Evolutionary conservation across 2,888 invertebrate genomes (phyloP).

Genomic region (Parnassius glacialis): DNA sequence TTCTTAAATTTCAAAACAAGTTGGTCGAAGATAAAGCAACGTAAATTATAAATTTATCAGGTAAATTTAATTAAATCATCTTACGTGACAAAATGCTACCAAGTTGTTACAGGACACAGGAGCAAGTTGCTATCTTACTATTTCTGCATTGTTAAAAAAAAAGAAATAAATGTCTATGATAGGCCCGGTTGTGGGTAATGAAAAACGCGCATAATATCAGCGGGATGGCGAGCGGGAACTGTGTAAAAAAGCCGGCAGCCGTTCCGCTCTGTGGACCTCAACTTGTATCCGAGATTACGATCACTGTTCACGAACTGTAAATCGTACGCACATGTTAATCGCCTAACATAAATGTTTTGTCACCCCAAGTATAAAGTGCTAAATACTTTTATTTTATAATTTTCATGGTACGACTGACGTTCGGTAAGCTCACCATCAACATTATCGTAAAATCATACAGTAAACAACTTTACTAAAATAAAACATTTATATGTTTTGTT

Average conservation of each 20-base stretch:
- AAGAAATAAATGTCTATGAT: slow-evolving; percentile 9
- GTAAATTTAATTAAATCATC: neutral
- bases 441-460: no score
- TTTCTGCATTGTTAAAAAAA: slow-evolving; percentile 8
- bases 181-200: slow-evolving; percentile 29
- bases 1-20: neutral
- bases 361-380: neutral
- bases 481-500: no score
- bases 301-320: slow-evolving; percentile 41
- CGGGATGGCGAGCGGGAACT: slow-evolving; percentile 34
- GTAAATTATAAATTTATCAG: neutral
- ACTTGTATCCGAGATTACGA: slow-evolving; percentile 45
- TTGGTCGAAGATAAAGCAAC: neutral
- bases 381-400: neutral
- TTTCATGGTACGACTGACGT: no score
- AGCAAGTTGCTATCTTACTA: neutral
- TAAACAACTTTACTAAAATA: no score
- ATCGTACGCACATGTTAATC: slow-evolving; percentile 30
- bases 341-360: slow-evolving; percentile 20
- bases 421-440: no score
- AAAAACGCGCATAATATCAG: slow-evolving; percentile 40
- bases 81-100: slow-evolving; percentile 7
- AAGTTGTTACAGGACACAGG: neutral
- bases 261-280: slow-evolving; percentile 47
- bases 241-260: slow-evolving; percentile 41